Evolutionary conservation across 2,113 vertebrate genomes (phyloP).

Genomic region (Anthoscopus minutus): DNA sequence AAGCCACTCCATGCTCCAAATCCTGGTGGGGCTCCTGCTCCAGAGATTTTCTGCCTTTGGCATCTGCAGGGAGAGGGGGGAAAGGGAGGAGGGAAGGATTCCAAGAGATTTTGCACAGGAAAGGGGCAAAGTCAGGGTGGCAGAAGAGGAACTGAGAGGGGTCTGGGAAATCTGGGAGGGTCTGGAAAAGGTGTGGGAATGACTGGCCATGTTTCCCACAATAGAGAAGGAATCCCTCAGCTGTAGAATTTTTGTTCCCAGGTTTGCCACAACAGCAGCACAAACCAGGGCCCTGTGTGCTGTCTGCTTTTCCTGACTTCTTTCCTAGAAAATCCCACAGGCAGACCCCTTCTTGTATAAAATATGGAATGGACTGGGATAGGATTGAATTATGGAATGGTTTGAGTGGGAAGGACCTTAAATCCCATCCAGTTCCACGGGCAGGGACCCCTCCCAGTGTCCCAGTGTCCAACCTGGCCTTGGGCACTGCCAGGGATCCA

Average conservation of each 20-base stretch:
- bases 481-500: neutral
- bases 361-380: neutral
- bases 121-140: neutral
- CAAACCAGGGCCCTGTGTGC: accelerated
- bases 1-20: neutral
- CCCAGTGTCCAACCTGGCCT: neutral
- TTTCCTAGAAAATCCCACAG: neutral
- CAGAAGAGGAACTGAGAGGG: neutral
- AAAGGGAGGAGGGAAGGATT: accelerated
- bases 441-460: neutral
- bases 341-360: neutral
- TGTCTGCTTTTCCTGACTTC: neutral
- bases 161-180: neutral
- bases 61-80: accelerated
- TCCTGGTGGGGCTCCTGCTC: neutral
- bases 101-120: accelerated
- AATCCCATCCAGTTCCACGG: neutral
- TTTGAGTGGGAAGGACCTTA: neutral
- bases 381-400: neutral
- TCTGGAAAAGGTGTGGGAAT: neutral
- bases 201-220: accelerated
- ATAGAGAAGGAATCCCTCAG: neutral
- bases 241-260: neutral
- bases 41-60: neutral
- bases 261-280: neutral